Evolutionary conservation across 2,797 vertebrate genomes (phyloP).

Genomic region (Danio kyathit): DNA sequence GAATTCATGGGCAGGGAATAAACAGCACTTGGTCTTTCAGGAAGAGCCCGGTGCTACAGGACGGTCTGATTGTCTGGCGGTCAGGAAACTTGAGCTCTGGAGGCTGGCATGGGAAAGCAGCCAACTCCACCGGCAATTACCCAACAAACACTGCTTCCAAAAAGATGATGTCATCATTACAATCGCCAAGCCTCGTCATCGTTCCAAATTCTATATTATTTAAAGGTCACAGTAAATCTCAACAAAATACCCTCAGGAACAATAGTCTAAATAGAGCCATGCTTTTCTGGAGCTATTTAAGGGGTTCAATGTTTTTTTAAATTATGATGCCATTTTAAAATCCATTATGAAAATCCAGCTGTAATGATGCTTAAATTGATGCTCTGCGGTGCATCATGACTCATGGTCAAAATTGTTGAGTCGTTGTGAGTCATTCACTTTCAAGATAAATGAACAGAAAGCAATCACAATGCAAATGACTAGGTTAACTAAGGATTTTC

Average conservation of each 20-base stretch:
- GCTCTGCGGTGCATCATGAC: neutral
- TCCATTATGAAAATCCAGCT: neutral
- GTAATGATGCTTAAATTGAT: conserved; percentile 10
- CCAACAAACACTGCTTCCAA: conserved; percentile 53
- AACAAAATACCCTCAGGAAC: neutral
- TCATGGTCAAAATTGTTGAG: conserved; percentile 8
- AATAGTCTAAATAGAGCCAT: neutral
- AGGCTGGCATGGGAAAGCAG: conserved; percentile 65
- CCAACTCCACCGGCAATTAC: conserved; percentile 65
- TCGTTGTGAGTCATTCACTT: conserved; percentile 33
- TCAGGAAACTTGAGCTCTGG: conserved; percentile 67
- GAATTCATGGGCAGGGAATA: conserved; percentile 14
- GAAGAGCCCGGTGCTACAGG: conserved; percentile 25
- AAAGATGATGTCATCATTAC: conserved; percentile 59
- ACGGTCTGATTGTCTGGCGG: conserved; percentile 43
- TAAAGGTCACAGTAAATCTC: neutral
- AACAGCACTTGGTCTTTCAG: conserved; percentile 41
- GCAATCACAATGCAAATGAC: neutral
- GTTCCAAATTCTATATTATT: neutral
- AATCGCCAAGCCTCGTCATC: conserved; percentile 28
- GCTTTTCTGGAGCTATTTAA: neutral
- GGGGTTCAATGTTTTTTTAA: neutral
- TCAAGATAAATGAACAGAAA: conserved; percentile 2
- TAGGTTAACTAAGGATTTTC: neutral
- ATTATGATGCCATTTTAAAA: neutral